These are phyloP conservation scores for Pelagia noctiluca DNA, from an alignment of 30 jellyfish, hydroid and myxozoan species.

Conservation along the genomic window DNA sequence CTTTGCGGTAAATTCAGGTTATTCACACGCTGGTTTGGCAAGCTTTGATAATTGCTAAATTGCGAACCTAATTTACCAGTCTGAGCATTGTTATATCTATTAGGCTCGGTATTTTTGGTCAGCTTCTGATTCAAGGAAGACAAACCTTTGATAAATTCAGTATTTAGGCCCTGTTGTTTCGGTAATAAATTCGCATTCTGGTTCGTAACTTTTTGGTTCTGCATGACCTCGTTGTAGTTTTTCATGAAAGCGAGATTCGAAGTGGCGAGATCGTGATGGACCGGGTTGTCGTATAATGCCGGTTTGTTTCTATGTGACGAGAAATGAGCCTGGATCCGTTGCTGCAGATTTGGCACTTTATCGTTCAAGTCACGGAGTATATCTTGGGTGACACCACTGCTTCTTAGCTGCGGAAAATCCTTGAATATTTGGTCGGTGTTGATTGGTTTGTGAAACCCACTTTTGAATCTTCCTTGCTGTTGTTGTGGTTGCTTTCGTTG, in stretches of 20 bases:
- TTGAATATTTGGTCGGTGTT: constrained; percentile 70
- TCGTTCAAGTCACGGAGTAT: constrained; percentile 66
- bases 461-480: neutral
- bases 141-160: constrained; percentile 3
- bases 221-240: constrained; percentile 75
- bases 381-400: constrained; percentile 86
- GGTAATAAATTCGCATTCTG: neutral
- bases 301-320: constrained; percentile 58
- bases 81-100: neutral
- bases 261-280: constrained; percentile 84
- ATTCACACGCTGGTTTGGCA: too few species aligned
- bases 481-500: neutral
- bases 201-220: constrained; percentile 33
- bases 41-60: too few species aligned
- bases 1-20: too few species aligned
- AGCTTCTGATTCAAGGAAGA: neutral
- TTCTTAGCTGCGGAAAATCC: constrained; percentile 85
- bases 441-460: constrained; percentile 27
- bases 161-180: neutral
- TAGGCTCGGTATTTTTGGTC: neutral
- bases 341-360: constrained; percentile 84
- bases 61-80: too few species aligned
- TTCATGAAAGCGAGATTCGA: constrained; percentile 88
- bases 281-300: constrained; percentile 56
- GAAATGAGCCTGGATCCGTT: constrained; percentile 86